Evolutionary conservation across 1,140 invertebrate genomes (phyloP), one percentile per base, ranked within the genome.

Genomic region (Drusus annulatus): DNA sequence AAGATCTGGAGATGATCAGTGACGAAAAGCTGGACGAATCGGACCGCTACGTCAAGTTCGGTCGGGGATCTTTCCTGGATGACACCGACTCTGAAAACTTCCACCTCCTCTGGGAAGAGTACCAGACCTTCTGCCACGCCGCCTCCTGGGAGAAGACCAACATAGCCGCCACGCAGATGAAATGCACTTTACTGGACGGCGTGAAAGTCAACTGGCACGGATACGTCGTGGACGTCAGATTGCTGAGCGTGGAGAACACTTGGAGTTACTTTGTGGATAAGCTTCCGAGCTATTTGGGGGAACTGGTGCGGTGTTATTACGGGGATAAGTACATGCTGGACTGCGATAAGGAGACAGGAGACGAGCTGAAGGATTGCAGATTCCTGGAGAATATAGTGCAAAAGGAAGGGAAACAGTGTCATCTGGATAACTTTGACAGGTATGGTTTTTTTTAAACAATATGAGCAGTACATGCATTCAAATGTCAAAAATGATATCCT

Each of bases 121-220:
- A 93, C 84, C 92, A 94, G 81, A 92, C 91, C 51, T 91, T 94
- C 68, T 95, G 94, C 84, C 92, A 94, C 80, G 89, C 92, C 80
- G 92, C 93, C 17, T 90, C 93, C 1, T 93, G 92, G 91, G 90
- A 93, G 69, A 91, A 93, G 83, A 87, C 91, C 6, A 94, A 94
- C 68, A 91, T 91, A 6, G 93, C 92, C 19, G 90, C 91, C 36
- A 91, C 93, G 0, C 94, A 95, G 86, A 87, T 94, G 0, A 91
- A 92, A 62, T 96, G 95, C 83, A 89, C 92, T 0, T 89, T 94
- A 52, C 85, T 95, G 1, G 92, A 94, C 74, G 92, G 93, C 13
- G 86, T 92, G 28, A 86, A 89, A 1, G 89, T 95, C 4, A 90
- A 91, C 51, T 95, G 94, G 94, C 92, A 94, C 81, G 94, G 94